Conservation (phyloP, 2,888 invertebrate species). For the Magallana nippona region DNA sequence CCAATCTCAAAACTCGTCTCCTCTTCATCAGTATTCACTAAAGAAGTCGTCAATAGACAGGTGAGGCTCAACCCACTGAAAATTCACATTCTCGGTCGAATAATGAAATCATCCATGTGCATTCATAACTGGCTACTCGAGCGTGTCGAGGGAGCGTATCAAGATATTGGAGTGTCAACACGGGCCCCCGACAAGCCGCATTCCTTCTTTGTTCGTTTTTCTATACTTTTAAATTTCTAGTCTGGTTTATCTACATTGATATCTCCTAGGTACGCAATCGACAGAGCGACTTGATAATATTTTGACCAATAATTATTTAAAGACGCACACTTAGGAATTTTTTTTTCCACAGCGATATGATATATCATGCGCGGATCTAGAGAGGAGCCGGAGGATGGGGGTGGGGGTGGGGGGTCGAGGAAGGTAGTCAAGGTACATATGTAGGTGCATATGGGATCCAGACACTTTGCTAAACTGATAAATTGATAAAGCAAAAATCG, state of each 20-base stretch:
- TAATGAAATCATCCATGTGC: slow-evolving; percentile 25
- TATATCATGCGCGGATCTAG: too few relatives aligned
- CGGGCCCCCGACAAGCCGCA: background rate
- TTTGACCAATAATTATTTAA: background rate
- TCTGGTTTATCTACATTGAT: slow-evolving; percentile 12
- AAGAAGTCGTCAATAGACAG: background rate
- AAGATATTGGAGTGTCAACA: slow-evolving; percentile 26
- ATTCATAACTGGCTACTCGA: slow-evolving; percentile 16
- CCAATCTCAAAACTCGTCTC: background rate
- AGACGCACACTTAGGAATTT: too few relatives aligned
- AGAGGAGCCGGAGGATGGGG: too few relatives aligned
- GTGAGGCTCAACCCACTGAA: background rate
- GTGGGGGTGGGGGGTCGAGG: too few relatives aligned
- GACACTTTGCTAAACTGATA: too few relatives aligned
- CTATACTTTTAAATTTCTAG: slow-evolving; percentile 12
- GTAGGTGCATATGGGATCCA: too few relatives aligned
- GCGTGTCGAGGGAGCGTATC: slow-evolving; percentile 38
- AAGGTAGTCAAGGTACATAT: too few relatives aligned
- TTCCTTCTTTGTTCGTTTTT: slow-evolving; percentile 19
- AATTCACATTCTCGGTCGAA: background rate
- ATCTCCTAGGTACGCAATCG: background rate
- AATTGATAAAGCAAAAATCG: too few relatives aligned
- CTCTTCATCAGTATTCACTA: background rate
- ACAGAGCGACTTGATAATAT: background rate
- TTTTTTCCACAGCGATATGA: too few relatives aligned